A percentile compares a stretch with the other conserved stretches of the same genome.
These are phyloP conservation scores for Bicyclus anynana DNA, from an alignment of 1,140 invertebrate species.

Conservation along the genomic window DNA sequence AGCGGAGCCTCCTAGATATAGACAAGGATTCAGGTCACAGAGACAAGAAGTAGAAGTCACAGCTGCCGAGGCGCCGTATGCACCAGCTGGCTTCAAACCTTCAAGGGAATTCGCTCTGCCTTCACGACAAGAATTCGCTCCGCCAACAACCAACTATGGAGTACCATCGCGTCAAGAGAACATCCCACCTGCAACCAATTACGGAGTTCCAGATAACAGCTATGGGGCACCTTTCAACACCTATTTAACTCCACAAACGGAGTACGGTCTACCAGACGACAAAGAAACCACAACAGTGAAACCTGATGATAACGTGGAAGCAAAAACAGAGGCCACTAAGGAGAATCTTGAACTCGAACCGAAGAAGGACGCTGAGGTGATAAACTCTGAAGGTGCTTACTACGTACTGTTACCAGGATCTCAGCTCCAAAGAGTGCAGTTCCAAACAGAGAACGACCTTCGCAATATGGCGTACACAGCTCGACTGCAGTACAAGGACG, in stretches of 20 bases:
- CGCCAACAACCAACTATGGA: constrained; percentile 41
- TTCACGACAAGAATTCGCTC: constrained; percentile 42
- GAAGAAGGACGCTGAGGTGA: constrained; percentile 48
- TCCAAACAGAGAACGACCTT: constrained; percentile 60
- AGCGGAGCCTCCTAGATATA: constrained; percentile 55
- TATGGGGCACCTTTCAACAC: constrained; percentile 61
- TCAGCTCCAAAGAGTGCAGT: constrained; percentile 61
- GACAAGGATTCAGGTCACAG: constrained; percentile 41
- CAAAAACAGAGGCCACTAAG: constrained; percentile 35
- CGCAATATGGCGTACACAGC: constrained; percentile 70
- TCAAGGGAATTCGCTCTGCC: constrained; percentile 60
- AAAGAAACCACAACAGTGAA: constrained; percentile 29
- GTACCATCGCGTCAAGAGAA: constrained; percentile 54
- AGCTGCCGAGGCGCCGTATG: constrained; percentile 50
- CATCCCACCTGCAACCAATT: constrained; percentile 48
- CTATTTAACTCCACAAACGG: constrained; percentile 45
- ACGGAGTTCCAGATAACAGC: constrained; percentile 59
- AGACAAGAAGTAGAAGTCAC: constrained; percentile 39
- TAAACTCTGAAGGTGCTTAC: constrained; percentile 56
- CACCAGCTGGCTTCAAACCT: constrained; percentile 62
- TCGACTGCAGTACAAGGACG: constrained; percentile 55
- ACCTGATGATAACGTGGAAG: constrained; percentile 32
- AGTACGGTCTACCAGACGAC: constrained; percentile 47
- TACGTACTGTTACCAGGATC: constrained; percentile 58
- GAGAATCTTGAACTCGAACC: constrained; percentile 44